phyloP scores from a whole-genome alignment of 2,888 invertebrate species.

The Brachylomia viminalis region DNA sequence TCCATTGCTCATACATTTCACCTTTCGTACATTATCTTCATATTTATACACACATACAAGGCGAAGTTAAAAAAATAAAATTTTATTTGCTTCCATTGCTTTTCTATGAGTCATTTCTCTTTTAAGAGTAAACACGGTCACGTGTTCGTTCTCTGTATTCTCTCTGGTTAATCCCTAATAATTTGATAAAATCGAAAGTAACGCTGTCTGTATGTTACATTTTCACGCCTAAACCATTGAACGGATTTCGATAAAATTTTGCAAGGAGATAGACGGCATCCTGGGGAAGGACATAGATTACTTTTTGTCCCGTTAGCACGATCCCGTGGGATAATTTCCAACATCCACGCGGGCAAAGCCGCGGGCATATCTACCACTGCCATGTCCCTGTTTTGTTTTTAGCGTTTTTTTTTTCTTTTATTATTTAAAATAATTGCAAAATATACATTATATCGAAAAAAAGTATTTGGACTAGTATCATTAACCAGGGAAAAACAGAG shows the following conservation, averaged over 20 bases:
- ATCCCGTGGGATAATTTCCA: too few species aligned
- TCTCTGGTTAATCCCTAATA: background rate
- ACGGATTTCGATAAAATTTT: too few species aligned
- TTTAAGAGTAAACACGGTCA: background rate
- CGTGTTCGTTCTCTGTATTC: background rate
- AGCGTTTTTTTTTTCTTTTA: too few species aligned
- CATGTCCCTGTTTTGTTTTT: background rate
- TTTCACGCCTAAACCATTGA: too few species aligned
- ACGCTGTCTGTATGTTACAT: too few species aligned
- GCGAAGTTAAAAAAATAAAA: constrained; percentile 33
- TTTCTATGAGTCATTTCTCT: constrained; percentile 10
- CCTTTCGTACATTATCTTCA: constrained; percentile 19
- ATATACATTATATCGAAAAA: background rate
- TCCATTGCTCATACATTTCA: constrained; percentile 1
- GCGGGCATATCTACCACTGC: background rate
- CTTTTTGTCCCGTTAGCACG: too few species aligned
- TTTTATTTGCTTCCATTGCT: constrained; percentile 13
- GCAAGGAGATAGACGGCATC: too few species aligned
- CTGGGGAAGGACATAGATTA: too few species aligned
- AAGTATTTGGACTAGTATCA: background rate
- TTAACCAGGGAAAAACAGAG: background rate
- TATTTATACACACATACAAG: constrained; percentile 28
- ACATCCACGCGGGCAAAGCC: too few species aligned
- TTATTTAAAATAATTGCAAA: too few species aligned
- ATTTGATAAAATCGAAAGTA: too few species aligned